phyloP scores from a whole-genome alignment of 2,797 vertebrate genomes.

The Chlorospingus semifuscus region DNA sequence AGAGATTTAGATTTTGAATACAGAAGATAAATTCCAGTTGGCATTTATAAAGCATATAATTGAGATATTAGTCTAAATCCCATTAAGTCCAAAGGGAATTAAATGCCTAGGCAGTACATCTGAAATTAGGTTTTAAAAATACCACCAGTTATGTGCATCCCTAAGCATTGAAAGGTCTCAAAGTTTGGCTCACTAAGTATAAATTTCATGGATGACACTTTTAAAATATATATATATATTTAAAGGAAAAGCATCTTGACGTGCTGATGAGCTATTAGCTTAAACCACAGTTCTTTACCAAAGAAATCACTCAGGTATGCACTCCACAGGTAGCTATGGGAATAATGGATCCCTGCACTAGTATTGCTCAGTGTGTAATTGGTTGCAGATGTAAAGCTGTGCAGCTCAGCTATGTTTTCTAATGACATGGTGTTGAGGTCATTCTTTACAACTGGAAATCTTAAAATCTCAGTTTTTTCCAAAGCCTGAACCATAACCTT shows the following conservation, averaged over 20 bases:
- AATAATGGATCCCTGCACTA: background rate
- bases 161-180: background rate
- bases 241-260: background rate
- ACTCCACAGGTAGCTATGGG: background rate
- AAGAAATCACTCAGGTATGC: background rate
- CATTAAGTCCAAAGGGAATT: background rate
- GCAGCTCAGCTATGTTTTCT: background rate
- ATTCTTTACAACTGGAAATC: background rate
- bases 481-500: background rate
- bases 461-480: background rate
- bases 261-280: background rate
- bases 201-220: background rate
- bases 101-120: background rate
- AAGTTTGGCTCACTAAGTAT: background rate
- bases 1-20: background rate
- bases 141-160: background rate
- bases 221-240: background rate
- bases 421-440: background rate
- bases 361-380: background rate
- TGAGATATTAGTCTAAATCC: background rate
- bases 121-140: background rate
- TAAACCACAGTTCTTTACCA: background rate
- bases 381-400: background rate
- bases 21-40: background rate
- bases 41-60: background rate